Base-by-base conservation (phyloP, 1,140 invertebrate species). In the Eurosta solidaginis region DNA sequence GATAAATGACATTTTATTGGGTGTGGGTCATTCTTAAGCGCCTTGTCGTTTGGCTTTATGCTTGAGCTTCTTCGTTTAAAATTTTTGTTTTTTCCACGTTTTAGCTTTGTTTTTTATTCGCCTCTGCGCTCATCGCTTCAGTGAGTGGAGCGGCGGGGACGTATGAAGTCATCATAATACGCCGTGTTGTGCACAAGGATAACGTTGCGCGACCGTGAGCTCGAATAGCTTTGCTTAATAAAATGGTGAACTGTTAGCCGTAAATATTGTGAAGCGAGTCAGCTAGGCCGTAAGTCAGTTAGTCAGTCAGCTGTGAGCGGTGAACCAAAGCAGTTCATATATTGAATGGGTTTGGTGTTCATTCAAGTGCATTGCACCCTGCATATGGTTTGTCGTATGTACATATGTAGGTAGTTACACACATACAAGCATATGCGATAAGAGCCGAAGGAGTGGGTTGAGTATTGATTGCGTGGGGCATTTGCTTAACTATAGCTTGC, bases 321-420 rank as follows among this genome's bases (percentile, higher is more conserved):
- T 68, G 59, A 68, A 68, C 59, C 59, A 40, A 22, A 10, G 59
- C 59, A 20, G n/a, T n/a, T n/a, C n/a, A n/a, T n/a, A n/a, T 20
- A 68, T 68, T 68, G 59, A 36, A 68, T 68, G 29, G 59, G 59
- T 68, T 68, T 68, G 59, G 59, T 27, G 59, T 68, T 14, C 33
- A 40, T 40, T 68, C 33, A 68, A 68, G 59, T 68, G 59, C 59
- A 68, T 36, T 68, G 59, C 59, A 68, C 59, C 59, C 59, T 68
- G 40, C 33, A 40, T 68, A n/a, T 40, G 59, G 14, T n/a, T 68
- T 42, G 4, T n/a, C 17, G 27, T 14, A n/a, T 33, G 50, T 54
- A 14, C 25, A 52, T 52, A 40, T 20, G n/a, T n/a, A n/a, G n/a
- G n/a, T n/a, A n/a, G n/a, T n/a, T n/a, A n/a, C n/a, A n/a, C n/a